A percentile compares a stretch with the other conserved stretches of the same genome.
phyloP scores from a whole-genome alignment of 2,888 invertebrate species.

The Epicampocera succincta region DNA sequence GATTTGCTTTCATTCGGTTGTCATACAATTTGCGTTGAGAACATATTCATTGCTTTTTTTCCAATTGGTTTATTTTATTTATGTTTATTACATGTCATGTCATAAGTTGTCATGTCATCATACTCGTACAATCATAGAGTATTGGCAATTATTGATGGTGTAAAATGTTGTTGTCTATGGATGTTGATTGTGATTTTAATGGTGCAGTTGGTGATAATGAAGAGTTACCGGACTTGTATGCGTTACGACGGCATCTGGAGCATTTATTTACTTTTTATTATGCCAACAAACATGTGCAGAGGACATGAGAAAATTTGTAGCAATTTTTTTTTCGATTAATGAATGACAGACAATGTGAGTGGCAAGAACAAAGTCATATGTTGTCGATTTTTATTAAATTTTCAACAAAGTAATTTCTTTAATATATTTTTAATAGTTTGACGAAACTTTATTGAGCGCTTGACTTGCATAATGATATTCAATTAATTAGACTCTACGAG shows the following conservation, averaged over 20 bases:
- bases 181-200: slow-evolving; percentile 54
- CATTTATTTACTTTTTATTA: slow-evolving; percentile 56
- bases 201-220: slow-evolving; percentile 57
- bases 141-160: slow-evolving; percentile 57
- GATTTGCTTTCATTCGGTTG: slow-evolving; percentile 50
- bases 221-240: slow-evolving; percentile 32
- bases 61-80: slow-evolving; percentile 28
- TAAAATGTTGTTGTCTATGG: slow-evolving; percentile 65
- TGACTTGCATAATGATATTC: no score
- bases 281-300: slow-evolving; percentile 47
- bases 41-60: slow-evolving; percentile 55
- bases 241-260: slow-evolving; percentile 31
- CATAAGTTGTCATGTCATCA: slow-evolving; percentile 53
- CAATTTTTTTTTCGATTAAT: slow-evolving; percentile 45
- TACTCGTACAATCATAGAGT: slow-evolving; percentile 35
- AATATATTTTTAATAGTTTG: neutral
- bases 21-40: slow-evolving; percentile 44
- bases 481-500: no score
- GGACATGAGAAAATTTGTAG: slow-evolving; percentile 56
- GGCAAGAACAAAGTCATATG: slow-evolving; percentile 12
- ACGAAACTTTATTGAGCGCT: slow-evolving; percentile 2
- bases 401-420: neutral
- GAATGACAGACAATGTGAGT: slow-evolving; percentile 13
- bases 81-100: slow-evolving; percentile 65
- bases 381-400: slow-evolving; percentile 20